Evolutionary conservation across 2,888 invertebrate species (phyloP), one percentile per base, ranked within the genome.

Genomic region (Lepidocyrtoides sp.): DNA sequence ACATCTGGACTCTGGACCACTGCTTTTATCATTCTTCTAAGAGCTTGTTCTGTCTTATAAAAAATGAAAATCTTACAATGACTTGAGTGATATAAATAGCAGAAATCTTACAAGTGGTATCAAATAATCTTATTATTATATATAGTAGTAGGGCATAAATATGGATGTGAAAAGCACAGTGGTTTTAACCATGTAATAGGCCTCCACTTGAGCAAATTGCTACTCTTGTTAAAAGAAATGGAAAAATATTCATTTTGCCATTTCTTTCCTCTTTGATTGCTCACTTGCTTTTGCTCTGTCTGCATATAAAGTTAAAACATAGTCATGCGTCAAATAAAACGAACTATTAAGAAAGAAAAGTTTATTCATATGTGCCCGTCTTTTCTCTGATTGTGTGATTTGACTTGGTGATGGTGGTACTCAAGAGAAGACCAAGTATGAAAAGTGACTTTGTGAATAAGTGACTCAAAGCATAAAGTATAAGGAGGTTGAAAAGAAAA

Each of bases 311-410:
- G 69, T 72, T 77, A 77, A 20, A 77, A 54, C n/a, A 29, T 8
- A 51, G n/a, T 77, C 77, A 48, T 41, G 41, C 10, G 75, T 44
- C 72, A 77, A 17, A 26, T 66, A 17, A 77, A 69, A 51, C 17
- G 51, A 51, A 51, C 4, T 29, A 51, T 51, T 72, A 14, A 51
- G 48, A 77, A 20, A 26, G 51, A 48, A 75, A 77, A 77, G 51
- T 77, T 77, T 77, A 51, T 51, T 77, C 77, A 51, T 77, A 77
- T 51, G 77, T 51, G 54, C 77, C 51, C 51, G 77, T 51, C 51
- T 75, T 77, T 51, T 26, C 36, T 51, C 51, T 77, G 77, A 77
- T 77, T 77, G 51, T 32, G 32, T 12, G 77, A 77, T 77, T 51
- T 77, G 77, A 77, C 77, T 77, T 77, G 77, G 51, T 72, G 69